Conservation (phyloP, 2,888 invertebrate genomes). For the Drosophila neonasuta region DNA sequence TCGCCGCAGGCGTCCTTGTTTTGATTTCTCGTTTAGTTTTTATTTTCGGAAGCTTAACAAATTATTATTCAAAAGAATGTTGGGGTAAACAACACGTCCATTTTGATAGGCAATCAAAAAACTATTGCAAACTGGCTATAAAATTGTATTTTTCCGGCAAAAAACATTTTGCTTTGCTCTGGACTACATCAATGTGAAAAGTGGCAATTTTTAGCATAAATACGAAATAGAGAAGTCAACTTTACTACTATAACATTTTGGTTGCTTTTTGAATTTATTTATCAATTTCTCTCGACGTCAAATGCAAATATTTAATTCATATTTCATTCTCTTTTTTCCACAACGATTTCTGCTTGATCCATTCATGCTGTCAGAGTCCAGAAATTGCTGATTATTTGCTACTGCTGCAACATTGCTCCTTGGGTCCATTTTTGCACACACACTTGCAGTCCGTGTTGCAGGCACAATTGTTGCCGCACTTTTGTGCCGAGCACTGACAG, state of each 20-base stretch:
- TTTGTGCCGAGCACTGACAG: slow-evolving; percentile 59
- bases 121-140: slow-evolving; percentile 3
- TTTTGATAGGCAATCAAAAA: slow-evolving; percentile 18
- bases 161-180: slow-evolving; percentile 1
- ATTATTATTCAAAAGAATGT: slow-evolving; percentile 1
- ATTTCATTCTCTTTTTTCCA: background rate
- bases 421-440: slow-evolving; percentile 65
- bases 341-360: background rate
- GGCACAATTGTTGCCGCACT: slow-evolving; percentile 65
- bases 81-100: background rate
- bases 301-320: slow-evolving; percentile 9
- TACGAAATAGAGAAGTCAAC: background rate
- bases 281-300: slow-evolving; percentile 2
- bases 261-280: background rate
- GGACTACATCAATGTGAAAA: slow-evolving; percentile 9
- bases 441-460: slow-evolving; percentile 66
- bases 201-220: slow-evolving; percentile 1
- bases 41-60: slow-evolving; percentile 3
- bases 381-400: slow-evolving; percentile 43
- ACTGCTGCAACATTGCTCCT: slow-evolving; percentile 70
- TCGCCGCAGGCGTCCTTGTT: slow-evolving; percentile 27
- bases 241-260: slow-evolving; percentile 1
- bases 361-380: slow-evolving; percentile 10
- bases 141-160: slow-evolving; percentile 10
- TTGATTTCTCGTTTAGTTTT: slow-evolving; percentile 44